A percentile compares a stretch with the other conserved stretches of the same genome.
phyloP scores from a whole-genome alignment of 2,113 vertebrate genomes.

The Gadus chalcogrammus region DNA sequence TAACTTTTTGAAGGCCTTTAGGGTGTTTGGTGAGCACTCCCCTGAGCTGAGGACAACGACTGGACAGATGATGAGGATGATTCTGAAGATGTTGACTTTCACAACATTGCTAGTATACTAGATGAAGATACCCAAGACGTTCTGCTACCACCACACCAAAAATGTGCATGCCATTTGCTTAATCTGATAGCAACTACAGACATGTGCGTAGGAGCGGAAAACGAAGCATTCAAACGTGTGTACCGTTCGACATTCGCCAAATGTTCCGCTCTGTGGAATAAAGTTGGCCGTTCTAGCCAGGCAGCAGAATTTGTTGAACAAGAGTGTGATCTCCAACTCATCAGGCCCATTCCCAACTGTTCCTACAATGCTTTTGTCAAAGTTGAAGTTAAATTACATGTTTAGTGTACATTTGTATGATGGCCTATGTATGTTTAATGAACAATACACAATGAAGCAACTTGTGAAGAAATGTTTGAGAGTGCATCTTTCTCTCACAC shows the following conservation, averaged over 20 bases:
- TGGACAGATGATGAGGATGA: not conserved
- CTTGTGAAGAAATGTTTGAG: too few species aligned
- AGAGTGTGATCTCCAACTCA: slow-evolving; percentile 4
- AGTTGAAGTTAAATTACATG: too few species aligned
- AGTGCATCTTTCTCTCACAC: too few species aligned
- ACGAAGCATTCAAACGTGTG: not conserved
- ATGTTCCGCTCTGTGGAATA: not conserved
- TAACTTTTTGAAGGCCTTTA: not conserved
- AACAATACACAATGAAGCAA: too few species aligned
- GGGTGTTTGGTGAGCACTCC: not conserved
- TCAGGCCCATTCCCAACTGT: not conserved
- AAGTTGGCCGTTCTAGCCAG: not conserved
- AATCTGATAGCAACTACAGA: not conserved
- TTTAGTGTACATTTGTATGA: too few species aligned
- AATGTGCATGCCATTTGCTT: too few species aligned
- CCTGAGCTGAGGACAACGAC: not conserved
- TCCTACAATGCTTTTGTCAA: too few species aligned
- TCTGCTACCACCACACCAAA: not conserved
- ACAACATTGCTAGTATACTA: not conserved
- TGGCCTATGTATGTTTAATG: too few species aligned
- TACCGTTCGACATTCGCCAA: not conserved
- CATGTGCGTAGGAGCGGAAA: not conserved
- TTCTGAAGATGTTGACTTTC: not conserved
- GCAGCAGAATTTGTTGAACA: slow-evolving; percentile 3
- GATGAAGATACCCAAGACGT: not conserved